Base-by-base conservation (phyloP, 2,797 vertebrate species). In the Sarcoramphus papa region DNA sequence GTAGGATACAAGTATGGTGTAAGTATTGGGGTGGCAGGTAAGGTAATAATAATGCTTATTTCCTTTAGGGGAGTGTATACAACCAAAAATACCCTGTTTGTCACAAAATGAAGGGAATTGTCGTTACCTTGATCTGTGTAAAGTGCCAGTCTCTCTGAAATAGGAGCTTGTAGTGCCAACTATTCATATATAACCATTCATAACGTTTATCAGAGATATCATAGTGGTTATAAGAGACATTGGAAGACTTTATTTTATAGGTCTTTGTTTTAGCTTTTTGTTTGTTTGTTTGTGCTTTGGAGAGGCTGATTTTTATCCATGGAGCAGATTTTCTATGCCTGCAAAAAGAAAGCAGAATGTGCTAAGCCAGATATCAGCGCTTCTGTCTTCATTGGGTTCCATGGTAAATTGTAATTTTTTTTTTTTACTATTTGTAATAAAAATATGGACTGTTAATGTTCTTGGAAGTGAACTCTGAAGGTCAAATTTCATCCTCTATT, bases 1-100 rank as follows among this genome's bases (percentile, higher is more conserved):
- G 35, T 31, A 37, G 47, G 9, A 18, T 82, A n/a, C 5, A 8
- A 1, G 0, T 24, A 51, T 45, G 5, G 7, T 70, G 1, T 40
- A 30, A 53, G 10, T n/a, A 57, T 1, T 85, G 18, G 27, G 28
- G 6, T 50, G 12, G 7, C 10, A 70, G 14, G 15, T 73, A 65
- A 74, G 15, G 12, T 62, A 67, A 12, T 35, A 45, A 30, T 74
- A 48, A 40, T 59, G 14, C 7, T 81, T 77, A 31, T 48, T 88
- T 82, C 16, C 8, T 33, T 83, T 65, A 37, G 3, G 8, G 20
- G 19, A 37, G 3, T 9, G 9, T 25, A 37, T 59, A 3, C 16
- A 68, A 59, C 12, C 4, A 33, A 65, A 88, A 82, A 16, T 73
- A 74, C 2, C 3, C 12, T 33, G 3, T 78, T 19, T 81, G 14